Conservation (phyloP, 2,113 vertebrate species). For the Ascaphus truei region DNA sequence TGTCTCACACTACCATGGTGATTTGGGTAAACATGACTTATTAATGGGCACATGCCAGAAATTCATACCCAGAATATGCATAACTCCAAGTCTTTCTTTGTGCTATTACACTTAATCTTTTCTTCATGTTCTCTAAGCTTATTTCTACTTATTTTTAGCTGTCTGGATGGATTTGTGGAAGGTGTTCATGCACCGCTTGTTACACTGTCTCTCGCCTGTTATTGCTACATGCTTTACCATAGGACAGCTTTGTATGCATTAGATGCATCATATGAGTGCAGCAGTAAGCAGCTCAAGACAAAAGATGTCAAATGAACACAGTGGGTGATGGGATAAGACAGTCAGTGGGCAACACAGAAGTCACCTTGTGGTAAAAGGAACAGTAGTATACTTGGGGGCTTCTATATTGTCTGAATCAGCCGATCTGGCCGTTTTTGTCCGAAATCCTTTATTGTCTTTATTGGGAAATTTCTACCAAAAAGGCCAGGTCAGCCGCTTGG, state of each 20-base stretch:
- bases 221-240: constrained; percentile 13
- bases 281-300: no score
- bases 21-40: constrained; percentile 36
- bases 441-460: no score
- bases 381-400: no score
- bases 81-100: constrained; percentile 34
- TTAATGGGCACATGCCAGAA: constrained; percentile 31
- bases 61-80: constrained; percentile 27
- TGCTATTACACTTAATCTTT: constrained; percentile 31
- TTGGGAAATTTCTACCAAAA: no score
- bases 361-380: no score
- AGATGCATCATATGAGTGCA: no score
- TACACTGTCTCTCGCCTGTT: constrained; percentile 1
- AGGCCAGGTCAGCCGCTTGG: no score
- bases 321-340: no score
- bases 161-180: constrained; percentile 14
- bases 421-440: no score
- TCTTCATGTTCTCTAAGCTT: constrained; percentile 26
- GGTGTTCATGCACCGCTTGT: constrained; percentile 21
- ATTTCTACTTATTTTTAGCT: constrained; percentile 30
- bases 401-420: no score
- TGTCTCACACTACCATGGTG: constrained; percentile 42
- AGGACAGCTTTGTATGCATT: background rate
- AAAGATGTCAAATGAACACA: no score
- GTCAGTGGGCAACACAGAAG: no score